Evolutionary conservation across 2,888 invertebrate species (phyloP), one percentile per base, ranked within the genome.

Genomic region (Vesta saturnalis): DNA sequence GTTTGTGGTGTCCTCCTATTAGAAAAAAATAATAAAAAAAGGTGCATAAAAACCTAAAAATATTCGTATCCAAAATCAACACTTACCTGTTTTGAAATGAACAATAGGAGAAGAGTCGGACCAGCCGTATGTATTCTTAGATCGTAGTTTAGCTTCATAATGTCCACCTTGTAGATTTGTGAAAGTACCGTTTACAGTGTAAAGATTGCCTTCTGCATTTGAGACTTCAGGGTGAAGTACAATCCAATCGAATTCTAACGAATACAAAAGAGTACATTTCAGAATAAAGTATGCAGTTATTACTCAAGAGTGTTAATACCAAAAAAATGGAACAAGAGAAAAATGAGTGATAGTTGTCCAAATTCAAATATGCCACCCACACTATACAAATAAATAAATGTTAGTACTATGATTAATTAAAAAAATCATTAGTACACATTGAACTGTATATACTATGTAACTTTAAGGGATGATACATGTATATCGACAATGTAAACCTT

Each of bases 81-180:
- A 75, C 81, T 78, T 79, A 84, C 85, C 83, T 75, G 80, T 82
- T 70, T 82, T 81, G 73, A 86, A 83, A 14, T 79, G 74, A 46
- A 80, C 79, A 1, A 79, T 72, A n/a, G 79, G 75, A 0, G 85
- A 84, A 63, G 77, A 80, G 5, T 83, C 81, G 1, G 85, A 85
- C 85, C 85, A 85, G 1, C 86, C 86, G 70, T 85, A 83, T 1
- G 73, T 67, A 74, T 86, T 87, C 69, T 77, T 75, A 0, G 86
- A 84, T 58, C 83, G 76, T 3, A 85, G 74, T 47, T 81, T 80
- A 1, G 83, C 84, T 70, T 86, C 85, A 73, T 86, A 87, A 12
- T 80, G 79, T 14, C 84, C 85, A 21, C 82, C 79, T 19, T 77
- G 80, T 49, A 86, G 77, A 66, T 81, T 80, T 59, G 76, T 77